Conservation (phyloP, 2,888 invertebrate species). For the Drosophila tanythrix region DNA sequence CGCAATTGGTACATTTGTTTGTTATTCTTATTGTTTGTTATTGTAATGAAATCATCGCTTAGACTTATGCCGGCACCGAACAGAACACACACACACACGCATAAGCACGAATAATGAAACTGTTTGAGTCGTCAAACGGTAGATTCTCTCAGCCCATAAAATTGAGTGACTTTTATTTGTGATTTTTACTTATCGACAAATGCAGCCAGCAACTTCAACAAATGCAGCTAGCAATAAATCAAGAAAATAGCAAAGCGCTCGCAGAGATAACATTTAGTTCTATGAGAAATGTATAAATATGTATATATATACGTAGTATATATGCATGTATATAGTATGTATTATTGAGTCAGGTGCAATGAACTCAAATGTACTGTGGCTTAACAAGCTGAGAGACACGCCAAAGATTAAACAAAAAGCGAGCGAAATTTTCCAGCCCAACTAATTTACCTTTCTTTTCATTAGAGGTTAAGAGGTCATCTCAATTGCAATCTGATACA, state of each 20-base stretch:
- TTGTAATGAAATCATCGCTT: conserved; percentile 58
- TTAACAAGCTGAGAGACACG: conserved; percentile 53
- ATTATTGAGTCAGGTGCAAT: conserved; percentile 36
- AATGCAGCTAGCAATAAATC: conserved; percentile 31
- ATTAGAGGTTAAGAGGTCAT: conserved; percentile 45
- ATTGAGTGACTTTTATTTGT: conserved; percentile 12
- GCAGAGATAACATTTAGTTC: conserved; percentile 39
- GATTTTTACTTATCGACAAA: conserved; percentile 31
- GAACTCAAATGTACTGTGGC: conserved; percentile 27
- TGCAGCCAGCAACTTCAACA: conserved; percentile 5
- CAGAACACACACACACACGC: background rate
- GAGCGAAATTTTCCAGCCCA: conserved; percentile 53
- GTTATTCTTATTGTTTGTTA: conserved; percentile 36
- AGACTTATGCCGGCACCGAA: conserved; percentile 36
- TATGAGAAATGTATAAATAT: conserved; percentile 4
- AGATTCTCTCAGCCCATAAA: background rate
- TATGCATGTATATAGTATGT: background rate
- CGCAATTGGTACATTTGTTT: conserved; percentile 48
- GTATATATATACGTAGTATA: background rate
- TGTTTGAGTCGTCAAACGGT: conserved; percentile 6
- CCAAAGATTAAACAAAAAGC: conserved; percentile 24
- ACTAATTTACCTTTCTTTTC: conserved; percentile 49
- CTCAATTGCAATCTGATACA: conserved; percentile 25
- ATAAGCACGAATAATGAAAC: background rate
- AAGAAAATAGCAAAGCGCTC: conserved; percentile 22